These are phyloP conservation scores for Agapornis canus DNA, from an alignment of 2,797 vertebrate genomes.

Conservation along the genomic window DNA sequence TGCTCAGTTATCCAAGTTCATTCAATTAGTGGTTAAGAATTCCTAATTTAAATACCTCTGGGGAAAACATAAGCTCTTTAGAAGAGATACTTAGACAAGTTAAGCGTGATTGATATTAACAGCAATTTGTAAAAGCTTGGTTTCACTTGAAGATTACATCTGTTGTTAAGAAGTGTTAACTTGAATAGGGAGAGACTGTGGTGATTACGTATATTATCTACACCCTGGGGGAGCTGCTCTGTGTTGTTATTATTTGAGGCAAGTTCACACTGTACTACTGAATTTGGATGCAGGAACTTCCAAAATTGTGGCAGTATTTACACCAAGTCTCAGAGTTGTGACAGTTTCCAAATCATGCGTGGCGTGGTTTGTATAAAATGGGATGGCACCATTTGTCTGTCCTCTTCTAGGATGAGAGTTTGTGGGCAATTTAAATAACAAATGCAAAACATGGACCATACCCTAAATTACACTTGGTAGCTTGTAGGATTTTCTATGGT, in stretches of 20 bases:
- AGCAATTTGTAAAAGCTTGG: conserved; percentile 60
- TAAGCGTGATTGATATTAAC: conserved; percentile 70
- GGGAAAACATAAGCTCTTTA: conserved; percentile 65
- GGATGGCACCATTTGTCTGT: background rate
- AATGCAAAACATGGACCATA: background rate
- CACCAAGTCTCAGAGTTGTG: fast-evolving
- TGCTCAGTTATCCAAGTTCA: conserved; percentile 2
- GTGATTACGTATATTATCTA: conserved; percentile 7
- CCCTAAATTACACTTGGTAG: background rate
- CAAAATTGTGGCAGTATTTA: background rate
- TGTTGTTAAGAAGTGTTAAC: conserved; percentile 52
- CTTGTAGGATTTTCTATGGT: background rate
- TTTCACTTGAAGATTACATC: conserved; percentile 72
- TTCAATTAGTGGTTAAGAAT: conserved; percentile 66
- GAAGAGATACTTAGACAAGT: conserved; percentile 61
- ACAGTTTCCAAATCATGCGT: background rate
- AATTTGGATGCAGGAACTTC: background rate
- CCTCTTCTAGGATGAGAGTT: background rate
- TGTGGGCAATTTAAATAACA: background rate
- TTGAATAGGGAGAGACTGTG: conserved; percentile 35
- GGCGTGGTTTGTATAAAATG: background rate
- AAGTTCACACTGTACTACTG: background rate
- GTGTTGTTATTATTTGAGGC: background rate
- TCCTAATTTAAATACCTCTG: conserved; percentile 63
- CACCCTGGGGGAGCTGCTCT: background rate